Evolutionary conservation across 2,888 invertebrate genomes (phyloP).

Genomic region (Axea sp.): DNA sequence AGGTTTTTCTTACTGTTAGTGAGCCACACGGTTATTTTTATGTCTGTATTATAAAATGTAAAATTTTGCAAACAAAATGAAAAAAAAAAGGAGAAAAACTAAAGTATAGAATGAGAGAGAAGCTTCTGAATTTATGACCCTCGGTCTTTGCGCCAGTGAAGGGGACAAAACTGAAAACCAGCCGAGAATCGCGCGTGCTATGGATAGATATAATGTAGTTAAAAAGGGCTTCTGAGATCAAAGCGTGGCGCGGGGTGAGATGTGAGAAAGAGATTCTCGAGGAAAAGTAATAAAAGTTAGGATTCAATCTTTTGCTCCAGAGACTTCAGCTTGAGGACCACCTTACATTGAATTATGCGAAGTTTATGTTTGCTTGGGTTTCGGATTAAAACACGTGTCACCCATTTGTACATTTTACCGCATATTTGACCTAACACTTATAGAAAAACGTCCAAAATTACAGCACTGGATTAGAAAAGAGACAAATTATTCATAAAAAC

Average conservation of each 20-base stretch:
- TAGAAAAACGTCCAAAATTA: slow-evolving; percentile 24
- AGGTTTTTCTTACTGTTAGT: slow-evolving; percentile 46
- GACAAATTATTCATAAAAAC: slow-evolving; percentile 41
- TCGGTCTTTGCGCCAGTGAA: slow-evolving; percentile 16
- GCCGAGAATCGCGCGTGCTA: slow-evolving; percentile 65
- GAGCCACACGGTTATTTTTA: too few species aligned
- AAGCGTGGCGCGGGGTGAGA: slow-evolving; percentile 41
- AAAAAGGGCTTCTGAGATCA: slow-evolving; percentile 64
- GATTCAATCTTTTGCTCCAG: slow-evolving; percentile 55
- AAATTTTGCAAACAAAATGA: too few species aligned
- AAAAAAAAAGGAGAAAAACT: too few species aligned
- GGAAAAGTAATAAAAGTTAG: slow-evolving; percentile 62
- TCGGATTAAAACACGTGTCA: slow-evolving; percentile 53
- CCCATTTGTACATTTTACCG: slow-evolving; percentile 36
- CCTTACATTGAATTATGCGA: slow-evolving; percentile 58
- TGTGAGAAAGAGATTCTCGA: slow-evolving; percentile 58
- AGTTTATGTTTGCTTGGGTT: slow-evolving; percentile 50
- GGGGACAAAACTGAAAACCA: slow-evolving; percentile 71
- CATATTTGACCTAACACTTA: slow-evolving; percentile 24
- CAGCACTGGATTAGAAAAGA: slow-evolving; percentile 12
- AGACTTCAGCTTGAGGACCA: slow-evolving; percentile 36
- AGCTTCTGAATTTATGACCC: slow-evolving; percentile 67
- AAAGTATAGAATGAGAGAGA: slow-evolving; percentile 71
- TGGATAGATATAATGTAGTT: slow-evolving; percentile 64
- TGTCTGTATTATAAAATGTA: too few species aligned